These are phyloP conservation scores for Agriotes lineatus DNA, from an alignment of 2,888 invertebrate genomes.

Conservation along the genomic window DNA sequence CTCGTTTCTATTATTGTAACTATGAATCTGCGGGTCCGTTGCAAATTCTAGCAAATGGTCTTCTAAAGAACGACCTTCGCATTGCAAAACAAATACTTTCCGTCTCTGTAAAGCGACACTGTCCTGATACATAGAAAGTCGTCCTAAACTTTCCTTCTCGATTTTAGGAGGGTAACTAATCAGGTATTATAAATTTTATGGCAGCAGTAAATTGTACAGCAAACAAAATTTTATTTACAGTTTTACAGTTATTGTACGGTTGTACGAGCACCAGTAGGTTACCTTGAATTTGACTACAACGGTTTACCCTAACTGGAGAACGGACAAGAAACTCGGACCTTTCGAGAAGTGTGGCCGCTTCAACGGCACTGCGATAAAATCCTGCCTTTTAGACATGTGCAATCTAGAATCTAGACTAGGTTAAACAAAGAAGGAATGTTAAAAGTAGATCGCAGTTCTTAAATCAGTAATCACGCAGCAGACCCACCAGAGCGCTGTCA, in stretches of 20 bases:
- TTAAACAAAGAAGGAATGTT: conserved; percentile 36
- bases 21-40: too few relatives aligned
- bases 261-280: conserved; percentile 21
- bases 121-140: not conserved
- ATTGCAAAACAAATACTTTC: conserved; percentile 7
- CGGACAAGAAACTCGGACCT: not conserved
- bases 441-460: conserved; percentile 43
- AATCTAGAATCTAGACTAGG: conserved; percentile 30
- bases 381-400: not conserved
- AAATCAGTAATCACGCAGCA: conserved; percentile 41
- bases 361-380: too few relatives aligned
- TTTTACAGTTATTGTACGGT: conserved; percentile 21
- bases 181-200: conserved; percentile 38
- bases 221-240: conserved; percentile 37
- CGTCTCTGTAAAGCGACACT: conserved; percentile 4
- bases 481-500: conserved; percentile 54
- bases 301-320: not conserved
- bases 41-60: too few relatives aligned
- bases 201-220: conserved; percentile 40
- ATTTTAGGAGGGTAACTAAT: conserved; percentile 34
- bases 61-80: too few relatives aligned
- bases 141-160: conserved; percentile 32
- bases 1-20: too few relatives aligned
- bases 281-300: conserved; percentile 31
- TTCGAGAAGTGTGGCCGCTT: too few relatives aligned